Evolutionary conservation across 1,140 invertebrate genomes (phyloP), one percentile per base, ranked within the genome.

Genomic region (Drosophila nannoptera): DNA sequence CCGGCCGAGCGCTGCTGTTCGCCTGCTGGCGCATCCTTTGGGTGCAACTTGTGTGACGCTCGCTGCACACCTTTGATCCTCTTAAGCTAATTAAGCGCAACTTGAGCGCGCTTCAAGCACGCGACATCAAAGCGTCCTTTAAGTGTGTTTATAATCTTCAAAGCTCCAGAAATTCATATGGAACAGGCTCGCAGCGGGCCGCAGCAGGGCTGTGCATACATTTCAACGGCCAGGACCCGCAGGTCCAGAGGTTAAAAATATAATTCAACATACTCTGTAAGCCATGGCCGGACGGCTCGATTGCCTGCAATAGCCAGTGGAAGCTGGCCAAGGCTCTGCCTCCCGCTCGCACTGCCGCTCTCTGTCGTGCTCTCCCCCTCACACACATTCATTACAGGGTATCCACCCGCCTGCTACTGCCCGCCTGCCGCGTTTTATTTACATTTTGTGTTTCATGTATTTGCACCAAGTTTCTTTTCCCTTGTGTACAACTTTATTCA

Each of bases 91-190:
- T 86, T 87, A 75, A 55, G 35, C 53, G 11, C 29, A 65, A 75
- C 81, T 86, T 86, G 69, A 86, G 82, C 68, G 76, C 69, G 60
- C 83, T 72, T 48, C 67, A 43, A 43, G 38, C 42, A 65, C 66
- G 53, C 75, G 65, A 88, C 87, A 81, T 88, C 87, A 88, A 88
- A 88, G 86, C 78, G 69, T 72, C 68, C 69, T 74, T 73, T 80
- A 80, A 87, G 74, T 78, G 87, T 73, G 73, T 71, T 87, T 72
- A 60, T 73, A 87, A 88, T 88, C 87, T 88, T 88, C 87, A 88
- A 88, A 88, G 87, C 87, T 88, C 80, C 73, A 88, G 87, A 83
- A 83, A 88, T 88, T 87, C 80, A 78, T 75, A 70, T 75, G 29
- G 31, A 78, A 60, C 66, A 88, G 87, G 87, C 70, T 45, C 42